These are phyloP conservation scores for Nicator chloris DNA, from an alignment of 2,113 vertebrate genomes.

Conservation along the genomic window DNA sequence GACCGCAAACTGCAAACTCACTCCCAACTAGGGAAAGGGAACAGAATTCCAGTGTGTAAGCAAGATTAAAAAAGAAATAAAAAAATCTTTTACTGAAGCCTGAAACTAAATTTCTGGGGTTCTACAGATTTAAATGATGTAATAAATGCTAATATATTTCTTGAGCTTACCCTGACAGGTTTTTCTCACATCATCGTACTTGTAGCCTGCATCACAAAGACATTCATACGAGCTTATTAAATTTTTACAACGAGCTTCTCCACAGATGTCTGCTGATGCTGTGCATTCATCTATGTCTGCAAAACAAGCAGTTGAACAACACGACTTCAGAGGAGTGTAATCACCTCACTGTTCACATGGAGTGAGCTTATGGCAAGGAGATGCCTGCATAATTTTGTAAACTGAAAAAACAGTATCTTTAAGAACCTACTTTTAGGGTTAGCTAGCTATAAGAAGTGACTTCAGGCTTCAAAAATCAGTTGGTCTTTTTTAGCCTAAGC, in stretches of 20 bases:
- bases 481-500: background rate
- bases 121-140: background rate
- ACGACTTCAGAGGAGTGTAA: background rate
- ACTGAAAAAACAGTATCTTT: background rate
- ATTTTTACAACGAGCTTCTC: conserved; percentile 85
- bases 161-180: conserved; percentile 81
- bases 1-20: background rate
- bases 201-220: conserved; percentile 82
- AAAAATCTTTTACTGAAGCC: background rate
- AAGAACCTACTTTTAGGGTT: background rate
- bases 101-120: background rate
- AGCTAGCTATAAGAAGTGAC: background rate
- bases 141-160: background rate
- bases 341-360: background rate
- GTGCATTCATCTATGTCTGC: conserved; percentile 89
- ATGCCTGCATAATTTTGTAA: background rate
- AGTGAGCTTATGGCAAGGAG: background rate
- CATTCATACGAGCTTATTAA: conserved; percentile 81
- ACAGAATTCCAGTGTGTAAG: background rate
- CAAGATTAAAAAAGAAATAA: background rate
- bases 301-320: conserved; percentile 36
- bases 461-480: background rate
- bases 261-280: conserved; percentile 75
- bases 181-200: conserved; percentile 78
- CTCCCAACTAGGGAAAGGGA: background rate